Conservation (phyloP, 2,888 invertebrate genomes). For the Volucella inanis region DNA sequence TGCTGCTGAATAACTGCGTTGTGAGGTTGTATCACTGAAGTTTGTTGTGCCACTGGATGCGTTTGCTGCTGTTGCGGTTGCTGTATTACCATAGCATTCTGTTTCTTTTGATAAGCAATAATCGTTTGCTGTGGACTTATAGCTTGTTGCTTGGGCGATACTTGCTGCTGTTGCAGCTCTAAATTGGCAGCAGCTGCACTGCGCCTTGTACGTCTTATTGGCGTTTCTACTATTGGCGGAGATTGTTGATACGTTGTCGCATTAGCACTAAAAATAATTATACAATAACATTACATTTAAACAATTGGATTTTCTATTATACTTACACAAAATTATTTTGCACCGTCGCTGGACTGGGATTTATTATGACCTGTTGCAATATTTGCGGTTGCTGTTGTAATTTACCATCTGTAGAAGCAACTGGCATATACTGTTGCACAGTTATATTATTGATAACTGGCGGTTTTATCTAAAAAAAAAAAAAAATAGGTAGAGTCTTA, state of each 20-base stretch:
- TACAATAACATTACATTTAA: background rate
- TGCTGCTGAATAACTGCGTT: slow-evolving; percentile 67
- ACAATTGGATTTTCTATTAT: slow-evolving; percentile 1
- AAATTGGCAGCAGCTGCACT: slow-evolving; percentile 54
- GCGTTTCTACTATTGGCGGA: slow-evolving; percentile 54
- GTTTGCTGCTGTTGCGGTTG: slow-evolving; percentile 44
- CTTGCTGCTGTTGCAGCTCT: slow-evolving; percentile 48
- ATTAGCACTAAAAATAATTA: slow-evolving; percentile 44
- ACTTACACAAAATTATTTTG: slow-evolving; percentile 72
- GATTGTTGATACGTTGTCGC: slow-evolving; percentile 58
- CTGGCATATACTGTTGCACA: slow-evolving; percentile 63
- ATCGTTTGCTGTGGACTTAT: slow-evolving; percentile 68
- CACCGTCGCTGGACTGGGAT: slow-evolving; percentile 44
- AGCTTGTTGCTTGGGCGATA: slow-evolving; percentile 60
- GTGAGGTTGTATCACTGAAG: slow-evolving; percentile 74
- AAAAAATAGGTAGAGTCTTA: background rate
- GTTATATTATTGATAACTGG: slow-evolving; percentile 65
- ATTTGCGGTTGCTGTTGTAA: slow-evolving; percentile 72
- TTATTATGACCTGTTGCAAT: slow-evolving; percentile 69
- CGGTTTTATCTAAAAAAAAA: slow-evolving; percentile 50
- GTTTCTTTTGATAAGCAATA: slow-evolving; percentile 73
- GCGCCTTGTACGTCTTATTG: slow-evolving; percentile 61
- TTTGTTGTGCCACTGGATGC: slow-evolving; percentile 72
- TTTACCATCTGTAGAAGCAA: slow-evolving; percentile 62
- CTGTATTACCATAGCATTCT: slow-evolving; percentile 49